A percentile compares a stretch with the other conserved stretches of the same genome.
Evolutionary conservation across 2,113 vertebrate species (phyloP).

Genomic region (Apeltes quadracus): DNA sequence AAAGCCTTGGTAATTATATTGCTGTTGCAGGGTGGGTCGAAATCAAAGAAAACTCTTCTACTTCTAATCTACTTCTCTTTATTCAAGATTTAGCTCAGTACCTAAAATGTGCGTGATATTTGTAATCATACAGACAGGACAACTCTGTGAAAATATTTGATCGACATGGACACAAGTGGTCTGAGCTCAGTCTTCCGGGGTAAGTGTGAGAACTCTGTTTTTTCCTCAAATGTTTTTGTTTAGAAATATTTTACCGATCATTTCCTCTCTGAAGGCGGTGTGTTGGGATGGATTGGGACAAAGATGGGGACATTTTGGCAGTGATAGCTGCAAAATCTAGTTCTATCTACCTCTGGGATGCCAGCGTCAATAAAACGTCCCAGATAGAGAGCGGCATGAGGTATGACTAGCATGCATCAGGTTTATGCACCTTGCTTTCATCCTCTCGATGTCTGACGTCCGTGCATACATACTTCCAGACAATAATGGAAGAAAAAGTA

Average conservation of each 20-base stretch:
- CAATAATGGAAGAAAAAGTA: background rate
- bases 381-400: slow-evolving; percentile 94
- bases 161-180: slow-evolving; percentile 94
- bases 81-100: background rate
- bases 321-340: slow-evolving; percentile 93
- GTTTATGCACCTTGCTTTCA: background rate
- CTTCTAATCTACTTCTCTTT: background rate
- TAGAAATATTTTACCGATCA: background rate
- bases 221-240: background rate
- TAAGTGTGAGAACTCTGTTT: slow-evolving; percentile 70
- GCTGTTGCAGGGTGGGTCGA: slow-evolving; percentile 92
- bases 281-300: slow-evolving; percentile 96
- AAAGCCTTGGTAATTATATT: slow-evolving; percentile 90
- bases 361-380: slow-evolving; percentile 91
- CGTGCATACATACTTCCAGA: background rate
- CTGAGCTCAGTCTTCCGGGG: slow-evolving; percentile 92
- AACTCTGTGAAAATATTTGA: slow-evolving; percentile 94
- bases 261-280: slow-evolving; percentile 79
- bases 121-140: slow-evolving; percentile 81
- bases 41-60: background rate
- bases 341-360: slow-evolving; percentile 91
- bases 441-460: background rate
- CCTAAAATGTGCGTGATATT: background rate
- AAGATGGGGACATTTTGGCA: slow-evolving; percentile 93
- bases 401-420: slow-evolving; percentile 69